Percentiles rank a stretch among this genome's conserved stretches.
Evolutionary conservation across 1,140 invertebrate genomes (phyloP).

Genomic region (Pseudobourletiella spinata): DNA sequence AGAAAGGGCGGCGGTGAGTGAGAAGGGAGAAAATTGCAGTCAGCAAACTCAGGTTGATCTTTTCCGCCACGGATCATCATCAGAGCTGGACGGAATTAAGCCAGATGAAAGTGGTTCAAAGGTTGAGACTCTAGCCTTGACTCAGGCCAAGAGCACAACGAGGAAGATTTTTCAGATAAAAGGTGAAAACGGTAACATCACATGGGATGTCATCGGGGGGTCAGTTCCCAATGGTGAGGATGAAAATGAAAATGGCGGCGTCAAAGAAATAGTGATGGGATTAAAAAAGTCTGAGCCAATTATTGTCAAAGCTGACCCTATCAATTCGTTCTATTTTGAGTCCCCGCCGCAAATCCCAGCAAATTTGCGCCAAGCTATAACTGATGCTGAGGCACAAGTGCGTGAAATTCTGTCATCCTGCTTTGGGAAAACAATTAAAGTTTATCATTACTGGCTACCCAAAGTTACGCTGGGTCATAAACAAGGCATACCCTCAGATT

Average conservation of each 20-base stretch:
- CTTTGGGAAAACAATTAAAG: background rate
- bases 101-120: too few relatives aligned
- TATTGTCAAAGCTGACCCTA: background rate
- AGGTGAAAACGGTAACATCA: background rate
- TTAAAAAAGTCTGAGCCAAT: background rate
- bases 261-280: too few relatives aligned
- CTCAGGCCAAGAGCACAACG: too few relatives aligned
- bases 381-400: background rate
- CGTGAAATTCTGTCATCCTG: background rate
- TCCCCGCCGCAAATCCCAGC: background rate
- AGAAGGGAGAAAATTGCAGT: too few relatives aligned
- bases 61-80: too few relatives aligned
- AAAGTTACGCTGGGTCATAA: background rate
- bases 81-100: too few relatives aligned
- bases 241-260: background rate
- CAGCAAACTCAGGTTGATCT: too few relatives aligned
- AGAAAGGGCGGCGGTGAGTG: too few relatives aligned
- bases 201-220: background rate
- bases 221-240: background rate
- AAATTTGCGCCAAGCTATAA: background rate
- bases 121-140: too few relatives aligned
- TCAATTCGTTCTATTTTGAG: background rate
- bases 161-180: conserved; percentile 3
- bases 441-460: background rate
- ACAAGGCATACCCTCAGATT: background rate